phyloP scores from a whole-genome alignment of 2,113 vertebrate genomes.

The Rhabdomys dilectus region DNA sequence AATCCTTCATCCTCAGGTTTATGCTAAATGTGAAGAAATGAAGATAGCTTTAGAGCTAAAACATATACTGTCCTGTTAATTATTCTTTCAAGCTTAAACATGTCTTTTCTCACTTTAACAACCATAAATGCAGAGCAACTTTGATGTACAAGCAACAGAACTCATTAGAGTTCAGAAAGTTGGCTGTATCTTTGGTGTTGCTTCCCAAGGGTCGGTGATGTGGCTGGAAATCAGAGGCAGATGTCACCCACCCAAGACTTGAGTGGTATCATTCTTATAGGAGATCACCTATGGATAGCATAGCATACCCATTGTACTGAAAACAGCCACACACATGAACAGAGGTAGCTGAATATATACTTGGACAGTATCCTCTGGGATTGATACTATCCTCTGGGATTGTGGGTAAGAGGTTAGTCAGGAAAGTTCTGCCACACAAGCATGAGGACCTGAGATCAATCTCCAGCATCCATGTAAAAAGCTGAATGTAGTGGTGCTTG shows the following conservation, averaged over 20 bases:
- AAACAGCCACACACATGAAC: neutral
- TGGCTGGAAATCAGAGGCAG: constrained; percentile 46
- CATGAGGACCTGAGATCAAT: neutral
- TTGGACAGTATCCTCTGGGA: neutral
- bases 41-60: constrained; percentile 66
- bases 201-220: fast-evolving
- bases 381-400: neutral
- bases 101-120: constrained; percentile 71
- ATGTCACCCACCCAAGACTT: constrained; percentile 32
- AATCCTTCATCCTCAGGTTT: constrained; percentile 72
- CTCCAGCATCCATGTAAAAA: too few species aligned
- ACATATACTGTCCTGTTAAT: constrained; percentile 62
- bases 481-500: neutral
- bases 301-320: neutral
- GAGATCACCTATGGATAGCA: constrained; percentile 44
- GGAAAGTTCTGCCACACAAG: neutral
- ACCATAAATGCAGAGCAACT: constrained; percentile 67
- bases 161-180: constrained; percentile 52
- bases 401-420: too few species aligned
- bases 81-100: constrained; percentile 77
- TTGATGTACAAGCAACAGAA: constrained; percentile 1
- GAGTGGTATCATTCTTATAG: constrained; percentile 2
- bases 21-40: constrained; percentile 63
- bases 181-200: constrained; percentile 27
- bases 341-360: neutral